Evolutionary conservation across 1,140 invertebrate species (phyloP), one percentile per base, ranked within the genome.

Genomic region (Ostrea denselamellosa): DNA sequence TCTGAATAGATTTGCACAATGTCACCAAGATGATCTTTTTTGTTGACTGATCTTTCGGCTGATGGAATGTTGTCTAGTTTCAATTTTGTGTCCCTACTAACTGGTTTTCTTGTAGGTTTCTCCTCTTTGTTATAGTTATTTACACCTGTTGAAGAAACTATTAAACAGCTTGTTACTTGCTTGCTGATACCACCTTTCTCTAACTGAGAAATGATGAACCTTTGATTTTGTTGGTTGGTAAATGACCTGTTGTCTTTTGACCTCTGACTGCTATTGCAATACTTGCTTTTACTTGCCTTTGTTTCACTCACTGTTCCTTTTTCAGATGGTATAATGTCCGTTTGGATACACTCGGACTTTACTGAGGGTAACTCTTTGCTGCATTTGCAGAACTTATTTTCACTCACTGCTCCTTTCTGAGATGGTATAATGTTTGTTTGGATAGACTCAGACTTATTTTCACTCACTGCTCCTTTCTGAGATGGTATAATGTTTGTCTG

Each of bases 101-200:
- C 28, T 34, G 10, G 68, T 14, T 25, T 77, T 14, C 68, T 77
- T 9, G 25, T 34, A 12, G 68, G 14, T 25, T 34, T 34, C 22
- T 77, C 9, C 68, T 77, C 25, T 68, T 25, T 25, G 22, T 9
- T 7, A 77, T 25, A 34, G 22, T 12, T 17, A 34, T 28, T 25
- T 4, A 28, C 68, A 9, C 2, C 8, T 68, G 65, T 12, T 25
- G 19, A 14, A 28, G 68, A 77, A 28, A 14, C 68, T 34, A 17
- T 25, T 28, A 25, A 28, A 77, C 9, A 77, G 12, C 68, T 77
- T 77, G 68, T 28, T 34, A 7, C 25, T 22, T 28, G 22, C 28
- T 77, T 77, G 28, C 68, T 77, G 22, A 77, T 77, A 44, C 68
- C 68, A 77, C 68, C 68, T 77, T 77, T 77, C 68, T 77, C 68